Evolutionary conservation across 2,113 vertebrate genomes (phyloP).

Genomic region (Otus sunia): DNA sequence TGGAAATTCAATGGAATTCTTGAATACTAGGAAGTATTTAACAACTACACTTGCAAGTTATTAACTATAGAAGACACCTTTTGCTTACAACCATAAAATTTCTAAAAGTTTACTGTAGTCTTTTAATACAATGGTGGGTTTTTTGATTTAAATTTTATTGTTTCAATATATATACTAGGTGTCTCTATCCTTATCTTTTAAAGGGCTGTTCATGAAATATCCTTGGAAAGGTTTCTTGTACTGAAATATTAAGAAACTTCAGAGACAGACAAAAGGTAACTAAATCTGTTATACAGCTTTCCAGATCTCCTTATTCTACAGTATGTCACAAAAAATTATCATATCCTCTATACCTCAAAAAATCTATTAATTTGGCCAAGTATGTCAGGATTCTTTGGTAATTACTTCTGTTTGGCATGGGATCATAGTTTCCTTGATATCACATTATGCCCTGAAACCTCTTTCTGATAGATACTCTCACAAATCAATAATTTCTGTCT

Average conservation of each 20-base stretch:
- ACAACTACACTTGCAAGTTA: not conserved
- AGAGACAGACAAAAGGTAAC: not conserved
- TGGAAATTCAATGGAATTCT: not conserved
- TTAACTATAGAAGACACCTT: not conserved
- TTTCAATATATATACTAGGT: not conserved
- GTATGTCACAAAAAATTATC: not conserved
- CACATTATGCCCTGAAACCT: not conserved
- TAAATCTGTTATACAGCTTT: not conserved
- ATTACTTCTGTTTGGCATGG: not conserved
- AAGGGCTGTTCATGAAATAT: not conserved
- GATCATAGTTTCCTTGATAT: not conserved
- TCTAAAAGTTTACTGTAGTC: not conserved
- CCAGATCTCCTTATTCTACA: not conserved
- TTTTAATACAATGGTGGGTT: not conserved
- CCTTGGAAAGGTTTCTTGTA: not conserved
- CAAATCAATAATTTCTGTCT: not conserved
- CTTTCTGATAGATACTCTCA: not conserved
- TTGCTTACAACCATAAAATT: not conserved
- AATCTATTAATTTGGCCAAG: not conserved
- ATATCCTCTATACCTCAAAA: not conserved
- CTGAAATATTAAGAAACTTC: not conserved
- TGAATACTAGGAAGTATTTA: not conserved
- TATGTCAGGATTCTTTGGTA: not conserved
- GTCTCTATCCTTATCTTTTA: not conserved
- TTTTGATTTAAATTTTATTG: not conserved